A percentile compares a stretch with the other conserved stretches of the same genome.
These are phyloP conservation scores for Solenodon paradoxus DNA, from an alignment of 2,113 vertebrate species.

Conservation along the genomic window DNA sequence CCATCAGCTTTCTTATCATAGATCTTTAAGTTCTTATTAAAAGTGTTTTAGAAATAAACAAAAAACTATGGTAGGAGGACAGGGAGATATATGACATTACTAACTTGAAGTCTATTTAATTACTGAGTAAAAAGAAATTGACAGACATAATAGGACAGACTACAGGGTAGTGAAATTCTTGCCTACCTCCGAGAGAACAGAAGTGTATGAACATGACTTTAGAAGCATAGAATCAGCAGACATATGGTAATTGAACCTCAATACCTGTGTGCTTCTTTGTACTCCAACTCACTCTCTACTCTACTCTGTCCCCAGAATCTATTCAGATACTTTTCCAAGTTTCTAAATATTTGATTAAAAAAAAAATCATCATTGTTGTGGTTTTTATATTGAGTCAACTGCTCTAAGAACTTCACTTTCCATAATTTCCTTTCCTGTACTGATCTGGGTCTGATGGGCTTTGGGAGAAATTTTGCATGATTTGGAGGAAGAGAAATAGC, in stretches of 20 bases:
- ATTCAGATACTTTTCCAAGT: neutral
- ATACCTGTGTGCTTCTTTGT: neutral
- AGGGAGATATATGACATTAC: neutral
- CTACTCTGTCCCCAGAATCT: neutral
- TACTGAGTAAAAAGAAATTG: neutral
- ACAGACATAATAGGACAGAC: neutral
- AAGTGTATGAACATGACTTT: accelerated
- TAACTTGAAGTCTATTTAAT: neutral
- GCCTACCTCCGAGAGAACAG: neutral
- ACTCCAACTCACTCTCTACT: neutral
- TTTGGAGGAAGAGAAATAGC: neutral
- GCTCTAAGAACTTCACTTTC: neutral
- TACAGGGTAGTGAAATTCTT: neutral
- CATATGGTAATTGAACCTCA: neutral
- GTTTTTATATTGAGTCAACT: neutral
- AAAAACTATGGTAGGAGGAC: neutral
- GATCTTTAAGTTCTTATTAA: constrained; percentile 16
- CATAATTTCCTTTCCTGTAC: neutral
- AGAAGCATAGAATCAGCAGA: neutral
- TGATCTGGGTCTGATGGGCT: neutral
- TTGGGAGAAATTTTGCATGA: neutral
- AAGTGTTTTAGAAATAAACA: constrained; percentile 21
- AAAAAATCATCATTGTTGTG: neutral
- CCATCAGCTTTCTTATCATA: constrained; percentile 41
- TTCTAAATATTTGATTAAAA: neutral